These are phyloP conservation scores for Platynereis dumerilii DNA, from an alignment of 2,888 invertebrate genomes.

Conservation along the genomic window DNA sequence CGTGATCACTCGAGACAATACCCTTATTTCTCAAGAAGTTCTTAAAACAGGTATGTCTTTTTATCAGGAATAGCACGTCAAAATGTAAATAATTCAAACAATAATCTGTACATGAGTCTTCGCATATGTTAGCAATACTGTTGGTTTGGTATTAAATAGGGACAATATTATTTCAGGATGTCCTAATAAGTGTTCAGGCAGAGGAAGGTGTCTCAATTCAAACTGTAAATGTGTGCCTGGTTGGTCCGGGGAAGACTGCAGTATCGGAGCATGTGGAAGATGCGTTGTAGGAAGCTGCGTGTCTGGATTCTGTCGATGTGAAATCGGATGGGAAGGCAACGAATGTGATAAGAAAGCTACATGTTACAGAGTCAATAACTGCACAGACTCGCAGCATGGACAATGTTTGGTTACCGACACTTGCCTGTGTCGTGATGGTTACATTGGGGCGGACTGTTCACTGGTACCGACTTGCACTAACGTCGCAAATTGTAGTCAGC, in stretches of 20 bases:
- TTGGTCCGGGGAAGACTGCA: slow-evolving; percentile 16
- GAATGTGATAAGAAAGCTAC: slow-evolving; percentile 7
- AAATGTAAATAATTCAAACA: too few relatives aligned
- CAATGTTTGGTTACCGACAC: slow-evolving; percentile 4
- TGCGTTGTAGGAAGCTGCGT: slow-evolving; percentile 9
- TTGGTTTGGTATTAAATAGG: too few relatives aligned
- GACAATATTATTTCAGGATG: too few relatives aligned
- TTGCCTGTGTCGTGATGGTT: slow-evolving; percentile 17
- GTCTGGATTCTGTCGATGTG: slow-evolving; percentile 14
- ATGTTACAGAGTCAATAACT: slow-evolving; percentile 12
- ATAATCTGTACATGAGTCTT: too few relatives aligned
- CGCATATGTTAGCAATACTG: too few relatives aligned
- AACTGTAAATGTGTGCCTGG: slow-evolving; percentile 8
- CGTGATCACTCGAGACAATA: slow-evolving; percentile 8
- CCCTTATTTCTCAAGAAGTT: slow-evolving; percentile 8
- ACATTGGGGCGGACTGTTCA: slow-evolving; percentile 5
- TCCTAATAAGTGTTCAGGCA: slow-evolving; percentile 14
- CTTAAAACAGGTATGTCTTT: slow-evolving; percentile 8
- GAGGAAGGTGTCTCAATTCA: slow-evolving; percentile 8
- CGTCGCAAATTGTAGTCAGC: not conserved
- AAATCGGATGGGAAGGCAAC: slow-evolving; percentile 13
- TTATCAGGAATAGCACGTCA: too few relatives aligned
- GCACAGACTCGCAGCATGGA: slow-evolving; percentile 6
- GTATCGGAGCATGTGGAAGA: slow-evolving; percentile 12
- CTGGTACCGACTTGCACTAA: not conserved